Percentiles rank a stretch among this genome's conserved stretches.
phyloP scores from a whole-genome alignment of 1,140 invertebrate species.

The Heterodera carotae region DNA sequence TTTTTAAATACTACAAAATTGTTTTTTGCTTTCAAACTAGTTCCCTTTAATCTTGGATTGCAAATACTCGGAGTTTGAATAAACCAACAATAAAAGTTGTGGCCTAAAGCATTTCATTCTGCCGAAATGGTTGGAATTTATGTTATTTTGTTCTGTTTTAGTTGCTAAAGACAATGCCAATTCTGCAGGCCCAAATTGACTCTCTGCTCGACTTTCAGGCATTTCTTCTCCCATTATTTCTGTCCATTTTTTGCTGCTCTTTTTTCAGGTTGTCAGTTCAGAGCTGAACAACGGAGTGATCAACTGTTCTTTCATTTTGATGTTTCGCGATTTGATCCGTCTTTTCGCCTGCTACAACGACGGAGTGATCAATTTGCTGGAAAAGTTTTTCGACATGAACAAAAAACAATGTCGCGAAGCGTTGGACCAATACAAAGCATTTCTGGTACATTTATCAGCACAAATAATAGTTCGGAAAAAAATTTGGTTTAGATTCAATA shows the following conservation, averaged over 20 bases:
- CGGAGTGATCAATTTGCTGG: constrained; percentile 96
- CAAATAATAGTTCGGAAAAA: neutral
- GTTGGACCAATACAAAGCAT: constrained; percentile 97
- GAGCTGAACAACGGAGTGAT: constrained; percentile 97
- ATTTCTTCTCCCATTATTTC: constrained; percentile 10
- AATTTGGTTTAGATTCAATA: too few species aligned
- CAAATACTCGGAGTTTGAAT: too few species aligned
- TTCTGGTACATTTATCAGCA: constrained; percentile 72
- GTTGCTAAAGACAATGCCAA: constrained; percentile 91
- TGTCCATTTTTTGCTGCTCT: constrained; percentile 20
- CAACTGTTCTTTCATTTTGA: constrained; percentile 94
- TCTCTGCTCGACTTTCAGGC: constrained; percentile 90
- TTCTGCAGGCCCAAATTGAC: constrained; percentile 91
- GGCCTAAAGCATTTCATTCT: too few species aligned
- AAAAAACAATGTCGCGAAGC: constrained; percentile 94
- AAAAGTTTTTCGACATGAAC: constrained; percentile 99
- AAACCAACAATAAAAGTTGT: too few species aligned
- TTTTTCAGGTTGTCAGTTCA: constrained; percentile 79
- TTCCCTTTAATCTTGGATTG: too few species aligned
- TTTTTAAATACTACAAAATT: too few species aligned
- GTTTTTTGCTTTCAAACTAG: too few species aligned
- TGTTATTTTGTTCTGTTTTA: constrained; percentile 60
- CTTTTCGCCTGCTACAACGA: constrained; percentile 99
- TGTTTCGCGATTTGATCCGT: constrained; percentile 96
- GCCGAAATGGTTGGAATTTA: too few species aligned